Conservation (phyloP, 2,797 vertebrate genomes). For the Pseudochirops corinnae region DNA sequence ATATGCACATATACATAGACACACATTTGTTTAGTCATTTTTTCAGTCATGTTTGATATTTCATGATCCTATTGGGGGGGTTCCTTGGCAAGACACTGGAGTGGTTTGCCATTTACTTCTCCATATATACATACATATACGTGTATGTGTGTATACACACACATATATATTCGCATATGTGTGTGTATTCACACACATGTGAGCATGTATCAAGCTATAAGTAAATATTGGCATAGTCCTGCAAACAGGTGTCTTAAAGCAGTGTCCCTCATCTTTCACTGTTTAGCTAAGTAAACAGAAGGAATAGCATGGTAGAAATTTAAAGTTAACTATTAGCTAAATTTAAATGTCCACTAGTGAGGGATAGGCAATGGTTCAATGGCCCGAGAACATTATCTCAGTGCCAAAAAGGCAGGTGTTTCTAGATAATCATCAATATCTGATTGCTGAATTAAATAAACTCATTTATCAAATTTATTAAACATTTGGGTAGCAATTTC, state of each 20-base stretch:
- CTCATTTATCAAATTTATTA: constrained; percentile 59
- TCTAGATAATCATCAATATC: constrained; percentile 52
- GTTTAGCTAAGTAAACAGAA: constrained; percentile 61
- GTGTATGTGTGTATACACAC: neutral
- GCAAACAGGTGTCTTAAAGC: constrained; percentile 43
- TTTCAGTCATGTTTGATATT: neutral
- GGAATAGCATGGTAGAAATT: constrained; percentile 15
- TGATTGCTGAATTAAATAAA: constrained; percentile 72
- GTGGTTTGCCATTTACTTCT: neutral
- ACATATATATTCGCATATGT: neutral
- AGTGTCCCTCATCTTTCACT: constrained; percentile 45
- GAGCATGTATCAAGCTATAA: constrained; percentile 4
- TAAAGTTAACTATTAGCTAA: constrained; percentile 68
- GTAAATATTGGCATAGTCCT: constrained; percentile 68
- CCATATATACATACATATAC: neutral
- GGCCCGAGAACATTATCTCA: neutral
- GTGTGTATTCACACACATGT: neutral
- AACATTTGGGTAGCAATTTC: constrained; percentile 56
- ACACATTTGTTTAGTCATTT: neutral
- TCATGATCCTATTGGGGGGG: neutral
- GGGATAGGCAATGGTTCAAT: constrained; percentile 44
- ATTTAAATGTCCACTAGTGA: constrained; percentile 46
- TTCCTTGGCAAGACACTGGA: neutral
- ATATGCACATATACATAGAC: neutral
- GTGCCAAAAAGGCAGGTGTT: constrained; percentile 65